These are phyloP conservation scores for Conus canariensis DNA, from an alignment of 2,888 invertebrate genomes.

Conservation along the genomic window DNA sequence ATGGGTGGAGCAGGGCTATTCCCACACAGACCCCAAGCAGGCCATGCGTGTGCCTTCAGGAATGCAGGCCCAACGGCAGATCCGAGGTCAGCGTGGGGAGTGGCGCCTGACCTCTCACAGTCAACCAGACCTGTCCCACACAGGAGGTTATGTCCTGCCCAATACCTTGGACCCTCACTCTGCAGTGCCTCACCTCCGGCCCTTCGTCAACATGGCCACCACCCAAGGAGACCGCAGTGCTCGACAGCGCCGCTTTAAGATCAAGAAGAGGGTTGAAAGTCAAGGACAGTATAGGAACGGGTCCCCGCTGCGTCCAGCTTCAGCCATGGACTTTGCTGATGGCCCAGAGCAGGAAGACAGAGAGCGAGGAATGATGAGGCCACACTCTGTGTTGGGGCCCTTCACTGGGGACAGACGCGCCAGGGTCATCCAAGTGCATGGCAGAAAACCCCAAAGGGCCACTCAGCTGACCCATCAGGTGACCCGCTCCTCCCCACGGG, in stretches of 20 bases:
- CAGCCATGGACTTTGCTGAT: slow-evolving; percentile 64
- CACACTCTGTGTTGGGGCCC: slow-evolving; percentile 57
- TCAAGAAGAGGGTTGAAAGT: slow-evolving; percentile 54
- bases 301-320: slow-evolving; percentile 57
- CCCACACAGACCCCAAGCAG: slow-evolving; percentile 4
- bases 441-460: neutral
- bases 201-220: slow-evolving; percentile 42
- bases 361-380: slow-evolving; percentile 32
- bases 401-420: slow-evolving; percentile 13
- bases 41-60: slow-evolving; percentile 43
- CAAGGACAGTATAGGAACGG: slow-evolving; percentile 24
- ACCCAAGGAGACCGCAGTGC: slow-evolving; percentile 28
- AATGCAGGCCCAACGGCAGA: slow-evolving; percentile 44
- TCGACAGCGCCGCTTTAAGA: slow-evolving; percentile 47
- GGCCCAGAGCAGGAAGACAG: too few relatives aligned
- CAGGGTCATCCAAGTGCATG: slow-evolving; percentile 35
- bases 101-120: slow-evolving; percentile 57
- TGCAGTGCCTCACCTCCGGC: slow-evolving; percentile 26
- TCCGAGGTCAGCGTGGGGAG: neutral
- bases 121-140: slow-evolving; percentile 64
- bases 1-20: slow-evolving; percentile 43
- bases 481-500: slow-evolving; percentile 13
- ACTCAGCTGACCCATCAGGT: slow-evolving; percentile 8
- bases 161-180: slow-evolving; percentile 7
- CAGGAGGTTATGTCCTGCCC: neutral